phyloP scores from a whole-genome alignment of 2,888 invertebrate genomes.

The Bimastos eiseni region DNA sequence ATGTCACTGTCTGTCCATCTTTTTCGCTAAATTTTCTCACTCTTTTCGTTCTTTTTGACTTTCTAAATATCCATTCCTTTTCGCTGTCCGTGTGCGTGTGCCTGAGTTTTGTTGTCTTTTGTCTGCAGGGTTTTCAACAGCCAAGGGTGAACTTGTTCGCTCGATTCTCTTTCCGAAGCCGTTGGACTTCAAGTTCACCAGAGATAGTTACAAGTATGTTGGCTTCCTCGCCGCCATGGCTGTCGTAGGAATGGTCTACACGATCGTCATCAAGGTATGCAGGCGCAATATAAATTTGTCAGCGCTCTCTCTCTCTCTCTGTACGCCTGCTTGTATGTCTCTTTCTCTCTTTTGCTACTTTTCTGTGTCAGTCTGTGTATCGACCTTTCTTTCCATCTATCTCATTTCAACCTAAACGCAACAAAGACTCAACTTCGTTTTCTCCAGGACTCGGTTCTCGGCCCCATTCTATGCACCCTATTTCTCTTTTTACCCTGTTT shows the following conservation, averaged over 20 bases:
- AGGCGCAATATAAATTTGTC: not conserved
- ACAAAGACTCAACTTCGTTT: too few species aligned
- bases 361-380: too few species aligned
- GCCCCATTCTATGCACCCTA: too few species aligned
- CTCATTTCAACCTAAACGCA: not conserved
- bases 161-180: conserved; percentile 94
- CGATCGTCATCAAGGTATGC: conserved; percentile 79
- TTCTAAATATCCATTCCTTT: too few species aligned
- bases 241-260: conserved; percentile 79
- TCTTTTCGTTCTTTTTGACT: too few species aligned
- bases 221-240: conserved; percentile 79
- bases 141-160: conserved; percentile 85
- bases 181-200: conserved; percentile 92
- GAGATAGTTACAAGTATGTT: conserved; percentile 79
- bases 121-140: conserved; percentile 76
- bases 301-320: not conserved
- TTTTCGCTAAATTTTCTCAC: too few species aligned
- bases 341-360: too few species aligned
- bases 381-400: too few species aligned
- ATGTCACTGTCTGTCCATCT: too few species aligned
- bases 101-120: not conserved
- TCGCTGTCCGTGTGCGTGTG: not conserved
- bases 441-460: too few species aligned
- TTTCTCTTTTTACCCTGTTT: too few species aligned
- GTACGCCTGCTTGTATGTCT: too few species aligned